These are phyloP conservation scores for Istiophorus platypterus DNA, from an alignment of 2,113 vertebrate species.

Conservation along the genomic window DNA sequence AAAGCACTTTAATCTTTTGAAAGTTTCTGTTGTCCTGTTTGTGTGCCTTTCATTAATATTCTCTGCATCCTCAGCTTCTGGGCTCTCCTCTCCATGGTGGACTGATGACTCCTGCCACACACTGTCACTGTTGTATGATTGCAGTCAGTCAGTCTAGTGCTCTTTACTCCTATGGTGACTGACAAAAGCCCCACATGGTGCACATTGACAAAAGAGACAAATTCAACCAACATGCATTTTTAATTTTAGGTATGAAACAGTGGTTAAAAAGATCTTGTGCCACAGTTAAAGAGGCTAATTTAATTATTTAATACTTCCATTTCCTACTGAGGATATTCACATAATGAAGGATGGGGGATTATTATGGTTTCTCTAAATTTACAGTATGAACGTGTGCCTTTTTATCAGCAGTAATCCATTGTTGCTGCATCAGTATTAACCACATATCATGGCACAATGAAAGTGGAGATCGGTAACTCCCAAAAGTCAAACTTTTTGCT, in stretches of 20 bases:
- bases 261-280: not conserved
- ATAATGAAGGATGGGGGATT: not conserved
- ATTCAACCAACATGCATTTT: not conserved
- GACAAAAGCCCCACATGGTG: conserved; percentile 12
- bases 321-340: not conserved
- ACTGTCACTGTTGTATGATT: conserved; percentile 11
- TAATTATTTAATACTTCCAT: not conserved
- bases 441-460: not conserved
- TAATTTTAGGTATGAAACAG: conserved; percentile 21
- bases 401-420: conserved; percentile 5
- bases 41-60: conserved; percentile 2
- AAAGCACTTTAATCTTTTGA: not conserved
- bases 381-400: not conserved
- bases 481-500: not conserved
- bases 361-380: not conserved
- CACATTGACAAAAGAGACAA: not conserved
- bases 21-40: not conserved
- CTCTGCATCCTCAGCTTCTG: not conserved
- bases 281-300: not conserved
- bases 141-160: not conserved
- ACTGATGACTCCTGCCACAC: conserved; percentile 12
- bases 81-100: conserved; percentile 11
- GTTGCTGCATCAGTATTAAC: conserved; percentile 1
- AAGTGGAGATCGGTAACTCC: not conserved
- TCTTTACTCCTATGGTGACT: not conserved